phyloP scores from a whole-genome alignment of 2,888 invertebrate species.

The Polydrusus pterygomalis region DNA sequence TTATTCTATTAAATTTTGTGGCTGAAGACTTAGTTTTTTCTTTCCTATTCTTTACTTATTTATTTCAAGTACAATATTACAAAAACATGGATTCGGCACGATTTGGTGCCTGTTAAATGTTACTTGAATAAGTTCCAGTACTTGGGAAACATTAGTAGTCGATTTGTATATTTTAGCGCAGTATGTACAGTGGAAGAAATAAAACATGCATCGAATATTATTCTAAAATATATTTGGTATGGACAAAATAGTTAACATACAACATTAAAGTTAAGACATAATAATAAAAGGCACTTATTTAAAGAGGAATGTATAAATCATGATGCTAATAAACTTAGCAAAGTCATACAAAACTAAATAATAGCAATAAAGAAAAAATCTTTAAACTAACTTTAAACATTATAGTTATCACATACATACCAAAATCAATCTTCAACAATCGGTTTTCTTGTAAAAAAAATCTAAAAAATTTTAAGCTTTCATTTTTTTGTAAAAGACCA shows the following conservation, averaged over 20 bases:
- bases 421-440: conserved; percentile 29
- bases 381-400: conserved; percentile 36
- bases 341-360: conserved; percentile 47
- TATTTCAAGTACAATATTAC: no score
- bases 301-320: conserved; percentile 51
- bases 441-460: conserved; percentile 9
- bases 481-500: conserved; percentile 11
- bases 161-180: no score
- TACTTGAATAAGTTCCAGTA: no score
- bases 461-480: not conserved
- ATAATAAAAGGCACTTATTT: conserved; percentile 44
- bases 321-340: conserved; percentile 41
- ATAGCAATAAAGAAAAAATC: conserved; percentile 48
- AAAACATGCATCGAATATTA: conserved; percentile 1
- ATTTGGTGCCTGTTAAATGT: no score
- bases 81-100: no score
- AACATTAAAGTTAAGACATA: conserved; percentile 47
- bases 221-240: conserved; percentile 54
- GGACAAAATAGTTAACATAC: conserved; percentile 54
- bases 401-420: conserved; percentile 54
- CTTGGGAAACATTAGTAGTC: no score
- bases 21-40: no score
- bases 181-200: no score
- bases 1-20: no score
- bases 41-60: no score